Evolutionary conservation across 2,797 vertebrate genomes (phyloP).

Genomic region (Gallinago solitaria): DNA sequence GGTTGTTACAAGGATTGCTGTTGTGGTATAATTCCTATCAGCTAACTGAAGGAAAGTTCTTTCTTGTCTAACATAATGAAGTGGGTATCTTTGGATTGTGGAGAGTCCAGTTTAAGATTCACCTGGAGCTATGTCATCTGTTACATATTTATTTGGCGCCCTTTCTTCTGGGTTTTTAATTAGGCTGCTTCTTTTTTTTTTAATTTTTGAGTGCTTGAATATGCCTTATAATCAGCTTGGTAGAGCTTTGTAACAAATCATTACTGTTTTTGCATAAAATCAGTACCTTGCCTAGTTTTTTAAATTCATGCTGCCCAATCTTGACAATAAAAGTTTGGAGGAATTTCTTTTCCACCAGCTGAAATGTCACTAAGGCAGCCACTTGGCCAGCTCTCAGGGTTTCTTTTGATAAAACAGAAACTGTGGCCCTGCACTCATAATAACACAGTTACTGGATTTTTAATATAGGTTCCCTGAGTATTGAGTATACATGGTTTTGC

Average conservation of each 20-base stretch:
- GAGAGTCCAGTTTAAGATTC: background rate
- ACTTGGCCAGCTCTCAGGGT: background rate
- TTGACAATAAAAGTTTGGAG: background rate
- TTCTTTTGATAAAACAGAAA: background rate
- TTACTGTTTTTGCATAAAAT: background rate
- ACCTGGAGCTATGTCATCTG: background rate
- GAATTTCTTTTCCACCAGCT: background rate
- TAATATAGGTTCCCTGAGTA: background rate
- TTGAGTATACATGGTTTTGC: background rate
- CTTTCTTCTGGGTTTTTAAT: background rate
- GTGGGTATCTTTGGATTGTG: background rate
- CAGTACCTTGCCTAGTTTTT: background rate
- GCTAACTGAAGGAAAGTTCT: background rate
- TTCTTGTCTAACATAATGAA: background rate
- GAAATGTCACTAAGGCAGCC: background rate
- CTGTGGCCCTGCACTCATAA: background rate
- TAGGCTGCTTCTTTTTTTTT: background rate
- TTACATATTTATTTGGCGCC: background rate
- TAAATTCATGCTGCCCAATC: background rate
- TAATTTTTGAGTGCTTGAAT: background rate
- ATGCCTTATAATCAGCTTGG: background rate
- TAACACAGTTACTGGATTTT: background rate
- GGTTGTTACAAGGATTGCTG: background rate
- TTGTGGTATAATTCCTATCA: background rate
- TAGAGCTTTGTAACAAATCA: background rate